phyloP scores from a whole-genome alignment of 1,140 invertebrate species.

The Drosophila prosaltans region DNA sequence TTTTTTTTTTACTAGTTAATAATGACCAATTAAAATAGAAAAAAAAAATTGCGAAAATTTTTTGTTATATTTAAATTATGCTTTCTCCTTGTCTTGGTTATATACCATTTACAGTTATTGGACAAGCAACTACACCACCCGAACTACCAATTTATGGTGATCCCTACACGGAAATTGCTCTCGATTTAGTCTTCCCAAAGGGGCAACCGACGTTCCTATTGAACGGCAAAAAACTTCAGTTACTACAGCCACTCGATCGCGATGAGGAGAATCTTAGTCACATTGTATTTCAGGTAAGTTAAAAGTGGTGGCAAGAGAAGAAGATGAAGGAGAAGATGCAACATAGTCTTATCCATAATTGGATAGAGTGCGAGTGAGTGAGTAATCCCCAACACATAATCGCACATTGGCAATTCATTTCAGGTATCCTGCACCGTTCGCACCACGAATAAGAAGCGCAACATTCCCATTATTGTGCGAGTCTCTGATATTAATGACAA shows the following conservation, averaged over 20 bases:
- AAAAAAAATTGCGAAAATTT: neutral
- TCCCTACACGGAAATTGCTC: constrained; percentile 90
- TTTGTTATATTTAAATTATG: constrained; percentile 24
- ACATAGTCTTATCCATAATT: constrained; percentile 9
- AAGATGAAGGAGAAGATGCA: neutral
- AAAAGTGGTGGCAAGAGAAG: neutral
- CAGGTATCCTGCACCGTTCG: constrained; percentile 92
- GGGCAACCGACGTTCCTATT: constrained; percentile 90
- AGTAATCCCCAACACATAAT: neutral
- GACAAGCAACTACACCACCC: constrained; percentile 90
- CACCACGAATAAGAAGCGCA: constrained; percentile 89
- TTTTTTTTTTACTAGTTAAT: constrained; percentile 1
- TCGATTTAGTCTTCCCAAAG: constrained; percentile 91
- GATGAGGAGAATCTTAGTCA: constrained; percentile 93
- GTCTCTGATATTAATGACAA: constrained; percentile 96
- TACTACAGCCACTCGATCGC: constrained; percentile 92
- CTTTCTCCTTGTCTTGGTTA: constrained; percentile 1
- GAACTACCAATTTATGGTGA: constrained; percentile 93
- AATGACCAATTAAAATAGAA: constrained; percentile 17
- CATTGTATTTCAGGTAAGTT: constrained; percentile 91
- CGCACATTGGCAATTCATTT: constrained; percentile 54
- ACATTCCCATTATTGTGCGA: constrained; percentile 93
- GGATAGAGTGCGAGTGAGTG: constrained; percentile 12
- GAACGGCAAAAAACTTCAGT: constrained; percentile 91
- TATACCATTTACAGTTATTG: constrained; percentile 87